phyloP scores from a whole-genome alignment of 2,797 vertebrate species.

The Pangasius krempfi region DNA sequence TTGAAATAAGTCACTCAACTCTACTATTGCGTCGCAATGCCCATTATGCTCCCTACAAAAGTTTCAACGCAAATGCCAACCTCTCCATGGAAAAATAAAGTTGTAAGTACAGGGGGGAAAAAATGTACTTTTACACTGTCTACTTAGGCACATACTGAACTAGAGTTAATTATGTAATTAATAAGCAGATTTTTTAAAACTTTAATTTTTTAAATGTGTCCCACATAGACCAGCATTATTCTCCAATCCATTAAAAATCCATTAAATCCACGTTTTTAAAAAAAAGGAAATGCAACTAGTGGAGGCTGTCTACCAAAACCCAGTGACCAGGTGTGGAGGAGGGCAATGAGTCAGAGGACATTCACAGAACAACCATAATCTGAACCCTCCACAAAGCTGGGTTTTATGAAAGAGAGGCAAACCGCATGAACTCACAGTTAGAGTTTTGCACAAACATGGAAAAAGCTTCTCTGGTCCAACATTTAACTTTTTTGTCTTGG shows the following conservation, averaged over 20 bases:
- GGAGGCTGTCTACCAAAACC: not conserved
- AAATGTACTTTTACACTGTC: not conserved
- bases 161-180: not conserved
- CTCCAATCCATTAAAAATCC: not conserved
- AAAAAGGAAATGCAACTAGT: not conserved
- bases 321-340: not conserved
- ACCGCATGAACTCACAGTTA: too few relatives aligned
- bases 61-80: not conserved
- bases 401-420: not conserved
- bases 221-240: not conserved
- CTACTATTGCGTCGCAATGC: not conserved
- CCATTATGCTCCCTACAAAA: not conserved
- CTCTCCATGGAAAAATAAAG: not conserved
- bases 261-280: not conserved
- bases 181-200: not conserved
- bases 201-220: not conserved
- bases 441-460: too few relatives aligned
- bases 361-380: not conserved
- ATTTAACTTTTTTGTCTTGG: too few relatives aligned
- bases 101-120: not conserved
- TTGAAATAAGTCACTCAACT: not conserved
- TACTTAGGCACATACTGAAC: not conserved
- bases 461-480: too few relatives aligned
- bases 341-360: not conserved
- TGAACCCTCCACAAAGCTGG: not conserved